Percentiles rank a stretch among this genome's conserved stretches.
phyloP scores from a whole-genome alignment of 2,888 invertebrate species.

The Athetis lepigone region DNA sequence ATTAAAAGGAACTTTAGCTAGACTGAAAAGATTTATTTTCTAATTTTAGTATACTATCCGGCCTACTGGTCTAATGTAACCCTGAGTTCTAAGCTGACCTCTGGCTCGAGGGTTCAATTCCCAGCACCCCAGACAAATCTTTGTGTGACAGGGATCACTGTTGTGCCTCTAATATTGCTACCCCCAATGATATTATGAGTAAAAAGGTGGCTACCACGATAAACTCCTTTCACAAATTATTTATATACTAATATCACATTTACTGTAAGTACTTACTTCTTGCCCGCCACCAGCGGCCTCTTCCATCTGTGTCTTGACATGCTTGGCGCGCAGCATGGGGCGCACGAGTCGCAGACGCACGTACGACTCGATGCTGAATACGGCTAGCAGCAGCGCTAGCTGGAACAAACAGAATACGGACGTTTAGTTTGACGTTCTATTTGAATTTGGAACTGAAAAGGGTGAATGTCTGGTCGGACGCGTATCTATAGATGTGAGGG shows the following conservation, averaged over 20 bases:
- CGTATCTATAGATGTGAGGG: too few species aligned
- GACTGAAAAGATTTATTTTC: too few species aligned
- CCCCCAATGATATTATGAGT: too few species aligned
- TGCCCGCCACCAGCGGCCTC: conserved; percentile 94
- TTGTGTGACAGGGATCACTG: too few species aligned
- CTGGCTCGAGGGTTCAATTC: too few species aligned
- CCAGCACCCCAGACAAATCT: too few species aligned
- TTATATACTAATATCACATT: neutral
- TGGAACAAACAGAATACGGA: conserved; percentile 82
- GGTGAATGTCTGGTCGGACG: neutral
- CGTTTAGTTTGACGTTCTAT: conserved; percentile 9
- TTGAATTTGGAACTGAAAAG: conserved; percentile 7
- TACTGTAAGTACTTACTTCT: conserved; percentile 86
- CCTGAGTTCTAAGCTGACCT: too few species aligned
- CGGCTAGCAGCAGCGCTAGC: conserved; percentile 92
- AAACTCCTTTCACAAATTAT: neutral
- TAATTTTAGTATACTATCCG: too few species aligned
- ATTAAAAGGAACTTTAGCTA: too few species aligned
- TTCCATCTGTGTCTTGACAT: conserved; percentile 94
- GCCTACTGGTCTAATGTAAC: too few species aligned
- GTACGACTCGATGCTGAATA: conserved; percentile 93
- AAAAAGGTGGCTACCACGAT: too few species aligned
- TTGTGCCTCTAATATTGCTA: too few species aligned
- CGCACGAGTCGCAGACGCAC: conserved; percentile 95
- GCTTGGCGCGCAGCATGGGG: conserved; percentile 93